Base-by-base conservation (phyloP, 92 coral and sea anemone species). In the Heteractis magnifica region DNA sequence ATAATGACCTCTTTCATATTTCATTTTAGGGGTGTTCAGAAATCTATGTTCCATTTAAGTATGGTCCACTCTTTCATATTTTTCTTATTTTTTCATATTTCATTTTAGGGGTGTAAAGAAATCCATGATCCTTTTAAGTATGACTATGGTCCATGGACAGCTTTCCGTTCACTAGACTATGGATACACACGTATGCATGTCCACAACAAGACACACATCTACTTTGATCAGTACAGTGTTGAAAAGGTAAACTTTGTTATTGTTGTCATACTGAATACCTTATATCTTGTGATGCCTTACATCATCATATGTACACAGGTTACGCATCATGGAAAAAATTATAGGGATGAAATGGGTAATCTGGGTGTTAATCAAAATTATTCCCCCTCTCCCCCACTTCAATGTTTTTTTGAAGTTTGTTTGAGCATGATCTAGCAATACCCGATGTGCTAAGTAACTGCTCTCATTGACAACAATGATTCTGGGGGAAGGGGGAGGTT, bases 151-250 rank as follows among this genome's bases (percentile, higher is more conserved):
- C 92, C 95, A 10, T 95, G 97, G 91, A 93, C 98, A 4, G 98
- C 98, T 2, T 94, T 85, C 83, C 95, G 98, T 10, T 76, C 98
- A 18, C 75, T 77, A 15, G 98, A 93, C 88, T 95, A 95, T 60
- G 98, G 98, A 1, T 95, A 95, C 89, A 91, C 98, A 12, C 87
- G 97, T 53, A 91, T 95, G 98, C 92, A 90, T 23, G 90, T 94
- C 10, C 83, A 87, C 89, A 94, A 95, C 88, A 68, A 73, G 59
- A 92, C 98, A 1, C 98, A 94, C 79, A 50, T 95, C 23, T 92
- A 90, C 92, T 14, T 94, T 88, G 98, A 95, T 21, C 98, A 95
- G 82, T 89, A 94, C 85, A 95, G 98, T 78, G 90, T 87, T 77
- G 94, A 93, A 55, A 72, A 87, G 98, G 98, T 95, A 80, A 59